Conservation (phyloP, 2,888 invertebrate species). For the Xylota sylvarum region DNA sequence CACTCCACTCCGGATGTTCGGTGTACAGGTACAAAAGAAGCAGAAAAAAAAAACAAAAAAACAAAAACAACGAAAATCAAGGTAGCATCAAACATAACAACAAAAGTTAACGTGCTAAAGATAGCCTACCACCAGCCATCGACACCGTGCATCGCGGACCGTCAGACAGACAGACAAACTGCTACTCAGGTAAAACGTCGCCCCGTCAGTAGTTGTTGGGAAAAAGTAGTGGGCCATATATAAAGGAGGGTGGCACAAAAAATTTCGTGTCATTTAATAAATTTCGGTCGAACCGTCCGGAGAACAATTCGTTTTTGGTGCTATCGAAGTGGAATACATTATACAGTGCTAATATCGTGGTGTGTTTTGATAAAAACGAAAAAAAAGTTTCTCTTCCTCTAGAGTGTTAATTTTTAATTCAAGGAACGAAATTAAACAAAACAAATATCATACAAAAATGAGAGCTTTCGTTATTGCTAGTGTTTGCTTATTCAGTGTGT, state of each 20-base stretch:
- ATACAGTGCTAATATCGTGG: conserved; percentile 15
- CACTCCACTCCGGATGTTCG: conserved; percentile 47
- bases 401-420: conserved; percentile 78
- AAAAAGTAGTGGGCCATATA: conserved; percentile 79
- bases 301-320: conserved; percentile 62
- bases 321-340: conserved; percentile 41
- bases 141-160: conserved; percentile 36
- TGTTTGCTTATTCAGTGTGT: conserved; percentile 83
- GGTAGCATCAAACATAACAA: conserved; percentile 63
- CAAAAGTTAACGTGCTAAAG: conserved; percentile 53
- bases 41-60: conserved; percentile 9
- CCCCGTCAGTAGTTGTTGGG: conserved; percentile 41
- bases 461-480: conserved; percentile 85
- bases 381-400: conserved; percentile 41
- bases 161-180: conserved; percentile 28
- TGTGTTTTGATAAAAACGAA: conserved; percentile 4
- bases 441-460: conserved; percentile 79
- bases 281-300: conserved; percentile 79
- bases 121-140: conserved; percentile 60
- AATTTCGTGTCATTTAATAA: conserved; percentile 82
- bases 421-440: conserved; percentile 35
- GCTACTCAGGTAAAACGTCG: conserved; percentile 34
- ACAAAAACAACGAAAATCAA: conserved; percentile 51
- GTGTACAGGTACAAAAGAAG: conserved; percentile 40
- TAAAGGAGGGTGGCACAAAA: conserved; percentile 82